Evolutionary conservation across 2,113 vertebrate species (phyloP).

Genomic region (Anoplopoma fimbria): DNA sequence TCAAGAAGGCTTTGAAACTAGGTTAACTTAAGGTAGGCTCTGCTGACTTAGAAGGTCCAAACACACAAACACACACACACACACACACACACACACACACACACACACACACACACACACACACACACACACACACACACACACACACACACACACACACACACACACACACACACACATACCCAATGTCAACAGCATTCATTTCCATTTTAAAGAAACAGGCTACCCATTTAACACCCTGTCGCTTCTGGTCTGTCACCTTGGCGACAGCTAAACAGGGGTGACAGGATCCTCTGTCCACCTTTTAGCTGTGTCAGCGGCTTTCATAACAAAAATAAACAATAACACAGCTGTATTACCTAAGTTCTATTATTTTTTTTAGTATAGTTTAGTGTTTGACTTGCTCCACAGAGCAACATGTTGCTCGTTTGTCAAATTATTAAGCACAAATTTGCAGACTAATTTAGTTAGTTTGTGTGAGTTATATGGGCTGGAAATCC

Average conservation of each 20-base stretch:
- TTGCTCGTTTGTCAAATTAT: conserved; percentile 6
- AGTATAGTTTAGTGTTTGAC: not conserved
- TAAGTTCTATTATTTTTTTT: not conserved
- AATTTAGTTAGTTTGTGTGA: not conserved
- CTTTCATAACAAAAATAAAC: not conserved
- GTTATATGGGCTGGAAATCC: conserved; percentile 10
- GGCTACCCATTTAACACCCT: conserved; percentile 35
- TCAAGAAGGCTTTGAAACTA: conserved; percentile 69
- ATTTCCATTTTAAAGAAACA: conserved; percentile 48
- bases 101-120: no score
- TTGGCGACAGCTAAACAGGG: not conserved
- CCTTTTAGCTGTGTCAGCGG: conserved; percentile 4
- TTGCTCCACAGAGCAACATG: not conserved
- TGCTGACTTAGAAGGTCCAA: conserved; percentile 47
- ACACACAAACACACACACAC: conserved; percentile 28
- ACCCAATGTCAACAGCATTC: conserved; percentile 33
- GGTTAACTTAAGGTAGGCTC: conserved; percentile 75
- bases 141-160: conserved; percentile 30
- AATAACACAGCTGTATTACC: not conserved
- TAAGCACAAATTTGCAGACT: not conserved
- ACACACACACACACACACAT: conserved; percentile 21
- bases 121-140: conserved; percentile 25
- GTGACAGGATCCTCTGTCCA: not conserved
- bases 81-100: no score
- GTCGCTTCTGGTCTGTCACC: conserved; percentile 22